Evolutionary conservation across 2,113 vertebrate species (phyloP), one percentile per base, ranked within the genome.

Genomic region (Chamaea fasciata): DNA sequence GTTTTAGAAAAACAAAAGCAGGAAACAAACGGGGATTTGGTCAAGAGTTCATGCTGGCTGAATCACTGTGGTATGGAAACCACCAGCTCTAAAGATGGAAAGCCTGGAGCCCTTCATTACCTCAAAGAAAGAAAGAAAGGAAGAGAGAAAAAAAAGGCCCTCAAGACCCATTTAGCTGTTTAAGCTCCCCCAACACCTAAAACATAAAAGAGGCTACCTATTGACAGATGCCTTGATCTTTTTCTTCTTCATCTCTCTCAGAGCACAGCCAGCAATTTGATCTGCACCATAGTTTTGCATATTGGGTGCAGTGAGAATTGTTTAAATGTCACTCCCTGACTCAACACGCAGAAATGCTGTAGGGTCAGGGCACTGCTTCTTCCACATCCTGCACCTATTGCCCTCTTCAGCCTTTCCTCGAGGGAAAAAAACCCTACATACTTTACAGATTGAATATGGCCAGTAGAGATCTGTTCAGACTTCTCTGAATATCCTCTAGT

Each of bases 321-420:
- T 64, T 93, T 76, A 96, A 95, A 96, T 95, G 87, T 95, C 93
- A 87, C 67, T 83, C 78, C 11, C 23, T 97, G 93, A 95, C 87
- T 95, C 95, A 96, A 94, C 85, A 70, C 10, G 27, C 39, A 92
- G 89, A 94, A 95, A 96, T 80, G 93, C 50, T 82, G 64, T 59
- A 90, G 59, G 84, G 89, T 85, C 84, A 74, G 12, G 50, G 75
- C 78, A 87, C 59, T 85, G 78, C 55, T 80, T 62, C 91, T 83
- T 92, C 67, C 46, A 83, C 93, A 95, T 87, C 94, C 95, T 95
- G 67, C 90, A 96, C 89, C 95, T 97, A 92, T 70, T 97, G 84
- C 82, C 87, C 87, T 95, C 75, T 87, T 82, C 75, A 63, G 91
- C 41, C 47, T 89, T 92, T 90, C 64, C 44, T 17, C 3, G 4